Conservation (phyloP, 2,888 invertebrate species). For the Anoncus sp. region DNA sequence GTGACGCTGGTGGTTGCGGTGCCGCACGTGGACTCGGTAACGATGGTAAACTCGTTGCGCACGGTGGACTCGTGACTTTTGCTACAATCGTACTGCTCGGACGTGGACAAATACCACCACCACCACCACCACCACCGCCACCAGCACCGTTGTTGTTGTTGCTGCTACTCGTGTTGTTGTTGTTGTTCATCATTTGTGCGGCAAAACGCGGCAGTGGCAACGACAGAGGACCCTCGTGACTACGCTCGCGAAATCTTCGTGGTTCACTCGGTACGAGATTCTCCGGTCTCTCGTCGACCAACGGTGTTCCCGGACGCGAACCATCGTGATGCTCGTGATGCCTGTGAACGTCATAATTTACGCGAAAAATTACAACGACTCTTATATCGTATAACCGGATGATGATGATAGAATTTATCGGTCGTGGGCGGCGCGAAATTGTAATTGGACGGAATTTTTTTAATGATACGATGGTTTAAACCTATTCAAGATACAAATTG, state of each 20-base stretch:
- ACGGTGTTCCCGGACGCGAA: constrained; percentile 93
- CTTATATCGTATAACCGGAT: too few species aligned
- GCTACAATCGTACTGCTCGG: constrained; percentile 70
- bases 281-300: constrained; percentile 93
- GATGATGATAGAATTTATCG: too few species aligned
- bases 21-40: constrained; percentile 85
- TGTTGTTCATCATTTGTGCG: constrained; percentile 85
- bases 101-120: too few species aligned
- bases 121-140: too few species aligned
- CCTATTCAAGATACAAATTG: too few species aligned
- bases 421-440: too few species aligned
- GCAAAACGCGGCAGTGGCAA: constrained; percentile 96
- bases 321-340: constrained; percentile 86
- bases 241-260: constrained; percentile 87
- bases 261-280: constrained; percentile 90
- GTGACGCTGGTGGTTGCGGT: constrained; percentile 86
- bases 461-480: too few species aligned
- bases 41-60: constrained; percentile 80
- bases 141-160: constrained; percentile 70
- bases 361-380: too few species aligned
- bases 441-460: too few species aligned
- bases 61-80: constrained; percentile 82
- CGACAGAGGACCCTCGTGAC: constrained; percentile 89
- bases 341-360: constrained; percentile 73
- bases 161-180: constrained; percentile 78